These are phyloP conservation scores for Athene cunicularia DNA, from an alignment of 2,113 vertebrate species.

Conservation along the genomic window DNA sequence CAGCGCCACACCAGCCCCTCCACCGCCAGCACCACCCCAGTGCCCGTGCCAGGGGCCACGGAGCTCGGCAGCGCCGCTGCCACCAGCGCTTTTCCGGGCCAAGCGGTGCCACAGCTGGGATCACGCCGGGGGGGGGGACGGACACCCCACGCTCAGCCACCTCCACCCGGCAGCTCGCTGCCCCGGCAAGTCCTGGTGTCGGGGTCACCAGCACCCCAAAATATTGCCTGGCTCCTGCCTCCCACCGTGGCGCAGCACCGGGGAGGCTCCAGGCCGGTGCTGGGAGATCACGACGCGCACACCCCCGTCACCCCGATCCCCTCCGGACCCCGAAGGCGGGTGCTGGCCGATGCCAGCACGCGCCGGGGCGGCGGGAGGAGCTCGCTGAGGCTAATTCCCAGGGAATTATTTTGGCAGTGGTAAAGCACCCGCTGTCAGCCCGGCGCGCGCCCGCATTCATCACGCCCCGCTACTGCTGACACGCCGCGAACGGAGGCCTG, in stretches of 20 bases:
- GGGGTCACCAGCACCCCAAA: background rate
- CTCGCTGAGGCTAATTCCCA: background rate
- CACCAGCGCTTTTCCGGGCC: no score
- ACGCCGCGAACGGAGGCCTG: background rate
- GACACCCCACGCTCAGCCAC: background rate
- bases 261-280: background rate
- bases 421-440: background rate
- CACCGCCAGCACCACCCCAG: background rate
- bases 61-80: no score
- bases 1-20: background rate
- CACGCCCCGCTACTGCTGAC: background rate
- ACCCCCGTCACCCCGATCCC: no score
- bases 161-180: background rate
- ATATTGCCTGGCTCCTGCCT: background rate
- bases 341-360: background rate
- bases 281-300: rapidly evolving
- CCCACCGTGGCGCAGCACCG: rapidly evolving
- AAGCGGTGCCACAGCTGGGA: background rate
- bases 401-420: background rate
- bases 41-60: background rate
- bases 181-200: no score
- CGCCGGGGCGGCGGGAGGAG: background rate
- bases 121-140: no score
- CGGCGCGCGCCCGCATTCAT: background rate
- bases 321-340: background rate